Base-by-base conservation (phyloP, 92 coral and sea anemone genomes). In the Porites cylindrica region DNA sequence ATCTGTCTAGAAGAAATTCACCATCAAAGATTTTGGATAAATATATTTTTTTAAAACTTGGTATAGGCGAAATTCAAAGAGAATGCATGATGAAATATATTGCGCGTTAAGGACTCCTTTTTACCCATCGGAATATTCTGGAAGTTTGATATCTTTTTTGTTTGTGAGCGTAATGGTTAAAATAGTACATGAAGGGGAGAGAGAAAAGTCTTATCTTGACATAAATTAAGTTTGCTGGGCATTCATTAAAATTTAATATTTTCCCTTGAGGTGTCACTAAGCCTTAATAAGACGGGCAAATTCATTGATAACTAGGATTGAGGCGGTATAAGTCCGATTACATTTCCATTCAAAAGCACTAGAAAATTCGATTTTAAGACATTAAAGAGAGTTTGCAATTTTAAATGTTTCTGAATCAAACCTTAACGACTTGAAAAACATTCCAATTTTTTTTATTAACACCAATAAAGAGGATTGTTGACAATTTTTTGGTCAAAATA, bases 231-330 rank as follows among this genome's bases (percentile, higher is more conserved):
- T 38, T 38, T 38, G 47, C 47, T 38, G 6, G 47, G 6, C 47
- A 38, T 38, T 56, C 66, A 76, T 76, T 76, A 76, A 76, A 54
- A 21, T 56, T 76, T 76, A 76, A 76, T 10, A 51, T 53, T 76
- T 54, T 76, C 6, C n/a, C 43, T n/a, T 0, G 54, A 75, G 18
- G 6, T 5, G 16, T 10, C 26, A 67, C 11, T 7, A 12, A 6
- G 18, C 2, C 19, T 6, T 12, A 10, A 21, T 14, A 7, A 12
- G n/a, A 11, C 61, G 11, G 47, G 47, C 47, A 38, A 38, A 38
- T 38, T 38, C 47, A 38, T 38, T 38, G 47, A 38, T 38, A 38
- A 38, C 47, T 38, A 38, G 47, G 47, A 38, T 38, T 38, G 47
- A 38, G 5, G 47, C 5, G 47, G 47, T 38, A 38, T 38, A 38